phyloP scores from a whole-genome alignment of 2,888 invertebrate genomes.

The Harpalus rubripes region DNA sequence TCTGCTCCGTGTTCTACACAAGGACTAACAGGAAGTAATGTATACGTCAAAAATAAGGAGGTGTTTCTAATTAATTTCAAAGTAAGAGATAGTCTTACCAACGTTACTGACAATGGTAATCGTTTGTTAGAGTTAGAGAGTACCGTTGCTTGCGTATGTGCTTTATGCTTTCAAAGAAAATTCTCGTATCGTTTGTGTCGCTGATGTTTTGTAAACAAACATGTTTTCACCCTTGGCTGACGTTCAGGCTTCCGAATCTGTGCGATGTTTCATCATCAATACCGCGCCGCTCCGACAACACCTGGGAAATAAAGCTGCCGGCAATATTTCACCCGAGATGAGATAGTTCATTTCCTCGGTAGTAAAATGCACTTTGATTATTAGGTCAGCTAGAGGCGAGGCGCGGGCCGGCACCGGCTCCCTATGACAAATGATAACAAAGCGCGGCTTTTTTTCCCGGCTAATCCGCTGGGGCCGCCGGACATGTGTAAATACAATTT shows the following conservation, averaged over 20 bases:
- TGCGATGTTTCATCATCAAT: slow-evolving; percentile 35
- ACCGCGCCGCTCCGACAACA: slow-evolving; percentile 13
- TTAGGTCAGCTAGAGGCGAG: background rate
- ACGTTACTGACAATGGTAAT: background rate
- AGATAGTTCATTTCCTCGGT: slow-evolving; percentile 14
- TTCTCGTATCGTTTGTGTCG: slow-evolving; percentile 46
- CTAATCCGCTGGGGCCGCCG: slow-evolving; percentile 41
- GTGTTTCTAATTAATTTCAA: background rate
- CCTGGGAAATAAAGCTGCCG: slow-evolving; percentile 33
- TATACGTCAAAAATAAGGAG: background rate
- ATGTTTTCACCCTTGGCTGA: slow-evolving; percentile 44
- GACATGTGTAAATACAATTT: slow-evolving; percentile 53
- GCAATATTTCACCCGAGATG: slow-evolving; percentile 25
- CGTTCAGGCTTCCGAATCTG: slow-evolving; percentile 20
- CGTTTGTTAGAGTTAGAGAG: slow-evolving; percentile 2
- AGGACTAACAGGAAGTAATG: too few species aligned
- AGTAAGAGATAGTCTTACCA: background rate
- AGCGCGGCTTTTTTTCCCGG: slow-evolving; percentile 1
- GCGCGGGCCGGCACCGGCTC: background rate
- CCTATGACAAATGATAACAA: background rate
- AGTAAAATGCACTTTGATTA: slow-evolving; percentile 7
- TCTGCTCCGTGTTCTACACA: too few species aligned
- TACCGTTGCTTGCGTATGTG: slow-evolving; percentile 33
- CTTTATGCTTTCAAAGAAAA: slow-evolving; percentile 44
- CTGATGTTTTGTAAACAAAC: slow-evolving; percentile 48